These are phyloP conservation scores for Muscicapa comitata DNA, from an alignment of 2,797 vertebrate genomes.

Conservation along the genomic window DNA sequence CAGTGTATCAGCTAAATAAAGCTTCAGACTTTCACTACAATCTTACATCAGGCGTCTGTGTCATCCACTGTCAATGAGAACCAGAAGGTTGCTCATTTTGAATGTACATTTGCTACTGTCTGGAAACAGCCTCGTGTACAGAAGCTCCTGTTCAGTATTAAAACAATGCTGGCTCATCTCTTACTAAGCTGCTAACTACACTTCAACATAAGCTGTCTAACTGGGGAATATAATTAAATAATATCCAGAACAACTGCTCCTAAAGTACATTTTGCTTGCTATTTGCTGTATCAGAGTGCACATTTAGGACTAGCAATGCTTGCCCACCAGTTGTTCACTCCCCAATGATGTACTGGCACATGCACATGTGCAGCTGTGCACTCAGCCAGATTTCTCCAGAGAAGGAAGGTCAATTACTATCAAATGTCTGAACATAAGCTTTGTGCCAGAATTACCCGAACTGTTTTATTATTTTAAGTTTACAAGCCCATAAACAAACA, in stretches of 20 bases:
- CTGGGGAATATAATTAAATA: background rate
- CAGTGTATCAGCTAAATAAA: background rate
- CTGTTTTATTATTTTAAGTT: background rate
- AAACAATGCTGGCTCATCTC: background rate
- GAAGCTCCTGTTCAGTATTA: background rate
- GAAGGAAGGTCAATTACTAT: conserved; percentile 17
- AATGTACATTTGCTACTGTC: background rate
- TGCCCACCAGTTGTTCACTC: conserved; percentile 30
- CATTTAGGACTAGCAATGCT: background rate
- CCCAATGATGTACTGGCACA: background rate
- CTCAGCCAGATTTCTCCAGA: background rate
- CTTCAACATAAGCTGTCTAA: background rate
- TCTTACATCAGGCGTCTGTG: background rate
- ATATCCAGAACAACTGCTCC: conserved; percentile 9
- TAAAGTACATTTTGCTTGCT: background rate
- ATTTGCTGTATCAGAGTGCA: background rate
- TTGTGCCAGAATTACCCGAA: conserved; percentile 13
- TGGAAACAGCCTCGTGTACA: background rate
- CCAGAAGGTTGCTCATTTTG: background rate
- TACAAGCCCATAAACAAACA: conserved; percentile 17
- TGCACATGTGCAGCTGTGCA: background rate
- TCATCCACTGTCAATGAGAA: background rate
- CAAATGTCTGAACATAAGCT: background rate
- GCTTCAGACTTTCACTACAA: background rate
- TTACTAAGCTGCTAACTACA: conserved; percentile 20